phyloP scores from a whole-genome alignment of 92 coral and sea anemone species.

The Phenganax stokvisi region DNA sequence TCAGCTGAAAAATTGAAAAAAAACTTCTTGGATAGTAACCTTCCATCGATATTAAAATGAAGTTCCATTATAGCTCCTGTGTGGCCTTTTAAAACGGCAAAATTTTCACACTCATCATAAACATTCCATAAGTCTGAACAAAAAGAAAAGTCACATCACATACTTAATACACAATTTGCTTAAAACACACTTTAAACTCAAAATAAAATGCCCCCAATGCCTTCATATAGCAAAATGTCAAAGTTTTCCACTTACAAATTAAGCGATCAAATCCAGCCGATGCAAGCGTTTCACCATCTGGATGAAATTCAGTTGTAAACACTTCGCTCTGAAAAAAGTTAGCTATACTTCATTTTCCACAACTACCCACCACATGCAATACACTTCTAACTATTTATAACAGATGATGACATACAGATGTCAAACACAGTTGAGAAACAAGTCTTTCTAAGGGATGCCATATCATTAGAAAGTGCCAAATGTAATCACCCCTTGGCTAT shows the following conservation, averaged over 20 bases:
- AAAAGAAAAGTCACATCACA: neutral
- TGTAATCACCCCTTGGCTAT: too few relatives aligned
- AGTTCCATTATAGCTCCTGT: constrained; percentile 93
- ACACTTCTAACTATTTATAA: neutral
- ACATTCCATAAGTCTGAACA: constrained; percentile 92
- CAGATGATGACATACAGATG: too few relatives aligned
- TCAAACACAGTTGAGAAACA: too few relatives aligned
- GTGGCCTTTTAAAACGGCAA: constrained; percentile 97
- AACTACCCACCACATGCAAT: neutral
- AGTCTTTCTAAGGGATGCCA: too few relatives aligned
- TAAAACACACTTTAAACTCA: neutral
- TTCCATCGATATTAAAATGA: constrained; percentile 86
- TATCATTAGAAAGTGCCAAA: too few relatives aligned
- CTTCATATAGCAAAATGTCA: neutral
- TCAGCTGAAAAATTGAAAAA: too few relatives aligned
- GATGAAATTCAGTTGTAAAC: constrained; percentile 83
- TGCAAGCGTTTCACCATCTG: constrained; percentile 84
- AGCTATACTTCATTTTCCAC: neutral
- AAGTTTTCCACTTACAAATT: constrained; percentile 62
- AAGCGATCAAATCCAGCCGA: constrained; percentile 97
- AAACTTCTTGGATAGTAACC: constrained; percentile 41
- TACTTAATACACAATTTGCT: neutral
- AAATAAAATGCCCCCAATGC: neutral
- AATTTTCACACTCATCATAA: constrained; percentile 95
- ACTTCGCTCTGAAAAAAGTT: constrained; percentile 64